These are phyloP conservation scores for Chloroceryle aenea DNA, from an alignment of 2,113 vertebrate genomes.

Conservation along the genomic window DNA sequence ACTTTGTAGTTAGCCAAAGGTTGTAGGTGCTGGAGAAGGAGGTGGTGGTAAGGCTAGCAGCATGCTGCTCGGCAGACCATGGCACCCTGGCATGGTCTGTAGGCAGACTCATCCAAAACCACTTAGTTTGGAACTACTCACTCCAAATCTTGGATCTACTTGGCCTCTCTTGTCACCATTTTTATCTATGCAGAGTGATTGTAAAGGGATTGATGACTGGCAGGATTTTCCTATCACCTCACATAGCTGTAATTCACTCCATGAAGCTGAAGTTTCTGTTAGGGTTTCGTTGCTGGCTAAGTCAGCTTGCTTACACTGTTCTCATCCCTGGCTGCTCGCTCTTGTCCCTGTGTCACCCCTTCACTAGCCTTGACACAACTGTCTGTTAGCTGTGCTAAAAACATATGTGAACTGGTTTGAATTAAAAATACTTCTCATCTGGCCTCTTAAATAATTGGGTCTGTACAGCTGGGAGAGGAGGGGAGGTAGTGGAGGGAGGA, in stretches of 20 bases:
- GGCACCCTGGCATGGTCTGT: neutral
- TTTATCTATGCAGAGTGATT: neutral
- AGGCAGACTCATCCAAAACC: neutral
- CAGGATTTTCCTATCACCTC: neutral
- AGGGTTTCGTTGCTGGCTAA: neutral
- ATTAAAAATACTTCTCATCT: conserved; percentile 46
- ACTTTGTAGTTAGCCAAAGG: neutral
- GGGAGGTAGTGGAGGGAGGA: neutral
- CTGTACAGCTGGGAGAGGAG: conserved; percentile 13
- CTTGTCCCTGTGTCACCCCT: conserved; percentile 21
- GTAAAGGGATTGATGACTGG: neutral
- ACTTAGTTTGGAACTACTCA: neutral
- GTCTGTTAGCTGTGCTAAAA: neutral
- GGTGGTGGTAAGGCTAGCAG: neutral
- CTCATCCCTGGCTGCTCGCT: neutral
- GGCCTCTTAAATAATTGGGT: neutral
- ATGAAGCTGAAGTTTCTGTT: neutral
- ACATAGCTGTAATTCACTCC: neutral
- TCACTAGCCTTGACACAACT: conserved; percentile 21
- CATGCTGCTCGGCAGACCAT: neutral
- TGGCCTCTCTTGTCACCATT: neutral
- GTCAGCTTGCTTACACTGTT: neutral
- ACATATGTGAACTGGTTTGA: conserved; percentile 46
- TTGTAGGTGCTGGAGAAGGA: neutral
- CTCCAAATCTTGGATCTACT: neutral